A percentile compares a stretch with the other conserved stretches of the same genome.
Conservation (phyloP, 92 coral and sea anemone genomes). For the Meandrina meandrites region DNA sequence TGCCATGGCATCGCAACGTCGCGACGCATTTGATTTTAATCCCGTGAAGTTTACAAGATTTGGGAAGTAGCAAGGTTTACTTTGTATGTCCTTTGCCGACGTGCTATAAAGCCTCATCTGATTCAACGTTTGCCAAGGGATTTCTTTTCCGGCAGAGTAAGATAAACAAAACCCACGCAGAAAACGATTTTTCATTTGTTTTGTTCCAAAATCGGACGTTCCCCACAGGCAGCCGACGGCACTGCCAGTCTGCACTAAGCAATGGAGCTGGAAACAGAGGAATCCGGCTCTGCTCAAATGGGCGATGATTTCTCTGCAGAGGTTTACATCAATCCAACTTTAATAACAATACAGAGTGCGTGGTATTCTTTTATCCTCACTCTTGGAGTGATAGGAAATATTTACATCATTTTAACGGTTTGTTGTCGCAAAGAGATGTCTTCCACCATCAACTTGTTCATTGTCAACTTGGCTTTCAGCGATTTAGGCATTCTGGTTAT, state of each 20-base stretch:
- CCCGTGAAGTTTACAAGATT: slow-evolving; percentile 13
- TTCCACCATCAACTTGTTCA: slow-evolving; percentile 79
- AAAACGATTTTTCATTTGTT: background rate
- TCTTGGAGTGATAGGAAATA: slow-evolving; percentile 75
- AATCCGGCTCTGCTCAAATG: slow-evolving; percentile 7
- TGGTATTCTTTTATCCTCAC: slow-evolving; percentile 85
- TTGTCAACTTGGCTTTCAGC: slow-evolving; percentile 81
- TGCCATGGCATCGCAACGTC: background rate
- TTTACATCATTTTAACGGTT: slow-evolving; percentile 74
- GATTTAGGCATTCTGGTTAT: slow-evolving; percentile 78
- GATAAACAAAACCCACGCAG: slow-evolving; percentile 2
- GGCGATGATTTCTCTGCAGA: slow-evolving; percentile 5
- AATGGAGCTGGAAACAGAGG: slow-evolving; percentile 40
- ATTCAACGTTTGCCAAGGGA: background rate
- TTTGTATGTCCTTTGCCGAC: background rate
- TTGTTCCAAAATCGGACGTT: background rate
- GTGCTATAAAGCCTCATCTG: background rate
- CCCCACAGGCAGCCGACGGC: background rate
- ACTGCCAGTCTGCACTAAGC: background rate
- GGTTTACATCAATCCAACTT: slow-evolving; percentile 34
- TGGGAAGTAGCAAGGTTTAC: background rate
- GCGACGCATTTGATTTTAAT: background rate
- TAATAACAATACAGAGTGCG: slow-evolving; percentile 65
- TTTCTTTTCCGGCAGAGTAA: slow-evolving; percentile 12
- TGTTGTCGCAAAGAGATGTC: slow-evolving; percentile 65